Evolutionary conservation across 1,140 invertebrate species (phyloP).

Genomic region (Diabrotica virgifera): DNA sequence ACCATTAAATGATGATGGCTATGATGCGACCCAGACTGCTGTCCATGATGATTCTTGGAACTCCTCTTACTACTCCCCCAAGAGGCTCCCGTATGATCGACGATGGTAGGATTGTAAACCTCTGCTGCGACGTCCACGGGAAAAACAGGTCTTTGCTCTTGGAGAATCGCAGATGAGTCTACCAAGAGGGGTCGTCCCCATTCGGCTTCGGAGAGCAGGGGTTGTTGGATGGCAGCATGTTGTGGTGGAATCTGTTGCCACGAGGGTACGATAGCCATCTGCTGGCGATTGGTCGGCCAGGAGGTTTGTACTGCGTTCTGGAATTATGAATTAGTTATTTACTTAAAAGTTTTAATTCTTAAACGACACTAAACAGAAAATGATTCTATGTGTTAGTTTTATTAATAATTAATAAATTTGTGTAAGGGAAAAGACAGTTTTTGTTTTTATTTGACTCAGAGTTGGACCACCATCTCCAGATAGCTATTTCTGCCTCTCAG

Average conservation of each 20-base stretch:
- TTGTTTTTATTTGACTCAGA: too few species aligned
- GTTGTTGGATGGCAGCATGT: conserved; percentile 70
- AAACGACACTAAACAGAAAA: too few species aligned
- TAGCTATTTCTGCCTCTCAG: too few species aligned
- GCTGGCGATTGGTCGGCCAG: conserved; percentile 75
- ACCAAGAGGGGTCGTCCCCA: conserved; percentile 79
- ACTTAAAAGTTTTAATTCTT: too few species aligned
- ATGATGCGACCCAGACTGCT: conserved; percentile 38
- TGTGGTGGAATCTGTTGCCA: conserved; percentile 78
- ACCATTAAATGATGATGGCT: conserved; percentile 50
- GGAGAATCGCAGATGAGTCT: conserved; percentile 64
- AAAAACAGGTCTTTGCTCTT: conserved; percentile 64
- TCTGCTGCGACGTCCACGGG: conserved; percentile 60
- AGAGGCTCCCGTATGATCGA: conserved; percentile 54
- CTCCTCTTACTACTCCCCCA: conserved; percentile 51
- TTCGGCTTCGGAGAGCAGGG: conserved; percentile 65
- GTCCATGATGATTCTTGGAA: conserved; percentile 54
- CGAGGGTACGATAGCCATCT: conserved; percentile 81
- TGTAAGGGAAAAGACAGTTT: too few species aligned
- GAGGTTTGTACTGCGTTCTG: conserved; percentile 76
- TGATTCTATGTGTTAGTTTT: too few species aligned
- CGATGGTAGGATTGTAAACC: conserved; percentile 52
- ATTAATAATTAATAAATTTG: too few species aligned
- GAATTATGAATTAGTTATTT: conserved; percentile 33
- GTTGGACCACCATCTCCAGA: too few species aligned